Conservation (phyloP, 2,113 vertebrate species). For the Cervus canadensis region DNA sequence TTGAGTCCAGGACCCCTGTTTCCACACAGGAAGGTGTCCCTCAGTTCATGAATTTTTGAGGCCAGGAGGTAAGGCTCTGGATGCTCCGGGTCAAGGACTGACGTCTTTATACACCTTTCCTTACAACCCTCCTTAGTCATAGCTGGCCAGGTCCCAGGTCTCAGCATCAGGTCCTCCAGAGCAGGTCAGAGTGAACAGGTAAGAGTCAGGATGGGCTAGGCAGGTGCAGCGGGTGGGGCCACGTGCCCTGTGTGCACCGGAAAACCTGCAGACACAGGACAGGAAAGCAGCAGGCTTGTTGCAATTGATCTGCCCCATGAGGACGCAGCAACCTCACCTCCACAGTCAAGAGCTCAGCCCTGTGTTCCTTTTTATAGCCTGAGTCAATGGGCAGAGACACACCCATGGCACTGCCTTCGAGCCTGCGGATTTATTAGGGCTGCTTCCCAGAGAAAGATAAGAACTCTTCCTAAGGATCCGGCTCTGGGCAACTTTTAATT, state of each 20-base stretch:
- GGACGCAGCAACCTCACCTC: not conserved
- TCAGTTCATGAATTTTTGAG: not conserved
- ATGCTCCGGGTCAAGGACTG: not conserved
- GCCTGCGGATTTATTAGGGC: not conserved
- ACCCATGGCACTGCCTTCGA: fast-evolving
- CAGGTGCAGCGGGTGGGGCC: not conserved
- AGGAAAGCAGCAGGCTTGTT: not conserved
- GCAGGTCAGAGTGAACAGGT: not conserved
- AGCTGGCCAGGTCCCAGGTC: not conserved
- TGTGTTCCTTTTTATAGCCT: not conserved
- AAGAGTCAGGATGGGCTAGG: not conserved
- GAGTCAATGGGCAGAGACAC: not conserved
- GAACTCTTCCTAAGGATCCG: not conserved
- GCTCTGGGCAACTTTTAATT: not conserved
- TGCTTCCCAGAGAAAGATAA: not conserved
- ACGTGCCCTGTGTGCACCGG: not conserved
- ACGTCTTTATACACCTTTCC: not conserved
- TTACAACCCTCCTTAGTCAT: not conserved
- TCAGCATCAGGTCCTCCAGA: not conserved
- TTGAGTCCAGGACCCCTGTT: not conserved
- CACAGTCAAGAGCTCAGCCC: not conserved
- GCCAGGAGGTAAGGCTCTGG: not conserved
- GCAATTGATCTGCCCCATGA: fast-evolving
- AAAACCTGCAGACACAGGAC: not conserved
- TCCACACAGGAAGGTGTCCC: not conserved